Evolutionary conservation across 1,140 invertebrate species (phyloP).

Genomic region (Colletes latitarsis): DNA sequence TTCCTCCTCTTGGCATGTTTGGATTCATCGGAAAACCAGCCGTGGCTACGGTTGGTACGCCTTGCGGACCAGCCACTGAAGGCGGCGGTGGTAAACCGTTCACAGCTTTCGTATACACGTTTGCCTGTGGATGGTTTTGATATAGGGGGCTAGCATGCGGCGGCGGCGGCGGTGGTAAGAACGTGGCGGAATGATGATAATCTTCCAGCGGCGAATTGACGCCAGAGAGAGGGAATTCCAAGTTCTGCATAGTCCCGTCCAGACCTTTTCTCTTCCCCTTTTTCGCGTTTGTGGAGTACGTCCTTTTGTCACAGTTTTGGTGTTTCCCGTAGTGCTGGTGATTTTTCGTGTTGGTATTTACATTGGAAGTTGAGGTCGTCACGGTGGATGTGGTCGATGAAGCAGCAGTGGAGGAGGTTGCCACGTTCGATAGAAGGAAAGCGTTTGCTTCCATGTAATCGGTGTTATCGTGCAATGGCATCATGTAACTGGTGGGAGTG

Average conservation of each 20-base stretch:
- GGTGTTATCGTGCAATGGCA: conserved; percentile 77
- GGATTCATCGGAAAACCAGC: conserved; percentile 60
- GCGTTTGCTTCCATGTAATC: conserved; percentile 78
- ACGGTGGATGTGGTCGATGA: conserved; percentile 55
- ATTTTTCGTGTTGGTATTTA: conserved; percentile 68
- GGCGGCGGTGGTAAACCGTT: conserved; percentile 70
- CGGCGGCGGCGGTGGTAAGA: conserved; percentile 60
- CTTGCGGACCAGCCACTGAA: conserved; percentile 57
- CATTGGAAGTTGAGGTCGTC: conserved; percentile 51
- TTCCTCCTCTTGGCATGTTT: conserved; percentile 60
- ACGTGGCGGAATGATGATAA: conserved; percentile 73
- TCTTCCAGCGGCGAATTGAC: conserved; percentile 76
- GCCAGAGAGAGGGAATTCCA: conserved; percentile 75
- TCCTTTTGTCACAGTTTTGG: conserved; percentile 67
- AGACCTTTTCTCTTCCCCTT: conserved; percentile 76
- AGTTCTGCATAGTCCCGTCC: conserved; percentile 70
- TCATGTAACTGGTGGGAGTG: conserved; percentile 78
- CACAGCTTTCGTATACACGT: conserved; percentile 73
- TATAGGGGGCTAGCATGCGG: conserved; percentile 73
- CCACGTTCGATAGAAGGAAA: conserved; percentile 73
- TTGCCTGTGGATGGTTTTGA: conserved; percentile 76
- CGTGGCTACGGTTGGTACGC: conserved; percentile 56
- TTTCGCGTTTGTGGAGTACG: conserved; percentile 72
- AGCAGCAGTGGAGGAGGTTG: conserved; percentile 64
- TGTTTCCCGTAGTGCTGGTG: conserved; percentile 70